phyloP scores from a whole-genome alignment of 2,888 invertebrate genomes.

The Cepaea hortensis region DNA sequence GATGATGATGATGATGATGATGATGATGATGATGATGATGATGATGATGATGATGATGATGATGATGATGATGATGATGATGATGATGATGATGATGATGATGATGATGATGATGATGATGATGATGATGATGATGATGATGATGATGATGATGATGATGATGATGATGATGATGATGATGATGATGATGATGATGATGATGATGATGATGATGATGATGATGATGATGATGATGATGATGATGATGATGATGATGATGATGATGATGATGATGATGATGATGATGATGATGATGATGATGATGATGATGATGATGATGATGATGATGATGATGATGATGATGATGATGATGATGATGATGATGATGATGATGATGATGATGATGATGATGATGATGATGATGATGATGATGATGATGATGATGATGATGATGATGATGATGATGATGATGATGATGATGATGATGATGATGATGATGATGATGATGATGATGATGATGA shows the following conservation, averaged over 20 bases:
- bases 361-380: not conserved
- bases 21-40: not conserved
- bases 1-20: not conserved
- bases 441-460: not conserved
- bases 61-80: not conserved
- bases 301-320: not conserved
- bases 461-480: not conserved
- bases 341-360: not conserved
- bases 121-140: not conserved
- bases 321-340: not conserved
- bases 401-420: not conserved
- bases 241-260: not conserved
- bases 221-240: not conserved
- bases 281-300: not conserved
- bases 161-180: not conserved
- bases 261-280: not conserved
- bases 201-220: not conserved
- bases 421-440: not conserved
- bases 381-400: not conserved
- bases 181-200: not conserved
- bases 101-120: not conserved
- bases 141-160: not conserved
- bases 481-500: not conserved
- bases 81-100: not conserved
- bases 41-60: not conserved